Evolutionary conservation across 1,140 invertebrate species (phyloP).

Genomic region (Drosophila watanabei): DNA sequence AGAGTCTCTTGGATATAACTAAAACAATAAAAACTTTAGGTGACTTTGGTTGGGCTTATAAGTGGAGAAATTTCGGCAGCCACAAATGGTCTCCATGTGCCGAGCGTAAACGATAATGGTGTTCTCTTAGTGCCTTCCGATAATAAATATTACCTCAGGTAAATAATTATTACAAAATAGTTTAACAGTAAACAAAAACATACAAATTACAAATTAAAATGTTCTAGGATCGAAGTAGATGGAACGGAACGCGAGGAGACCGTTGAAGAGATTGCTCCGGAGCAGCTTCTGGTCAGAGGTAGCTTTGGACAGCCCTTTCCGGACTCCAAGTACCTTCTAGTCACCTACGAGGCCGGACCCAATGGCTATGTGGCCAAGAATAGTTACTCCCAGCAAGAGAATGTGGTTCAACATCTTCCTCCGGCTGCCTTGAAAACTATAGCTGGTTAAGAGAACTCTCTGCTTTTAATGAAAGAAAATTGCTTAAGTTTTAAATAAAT

Average conservation of each 20-base stretch:
- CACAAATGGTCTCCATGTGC: constrained; percentile 22
- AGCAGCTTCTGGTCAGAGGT: constrained; percentile 32
- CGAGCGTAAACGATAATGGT: constrained; percentile 18
- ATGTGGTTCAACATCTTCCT: background rate
- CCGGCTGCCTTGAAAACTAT: constrained; percentile 9
- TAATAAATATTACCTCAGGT: constrained; percentile 39
- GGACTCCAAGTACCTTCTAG: background rate
- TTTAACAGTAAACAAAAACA: background rate
- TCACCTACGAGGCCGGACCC: constrained; percentile 47
- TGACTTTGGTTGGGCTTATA: constrained; percentile 17
- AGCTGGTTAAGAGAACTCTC: too few relatives aligned
- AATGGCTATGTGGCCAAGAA: constrained; percentile 55
- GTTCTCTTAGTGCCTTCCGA: constrained; percentile 25
- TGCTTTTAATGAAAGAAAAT: background rate
- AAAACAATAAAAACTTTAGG: constrained; percentile 9
- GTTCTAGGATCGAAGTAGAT: constrained; percentile 19
- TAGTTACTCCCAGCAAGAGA: background rate
- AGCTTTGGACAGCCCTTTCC: constrained; percentile 14
- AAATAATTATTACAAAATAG: background rate
- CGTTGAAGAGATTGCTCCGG: constrained; percentile 46
- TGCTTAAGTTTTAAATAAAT: background rate
- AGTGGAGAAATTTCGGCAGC: constrained; percentile 1
- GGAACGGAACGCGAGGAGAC: constrained; percentile 23
- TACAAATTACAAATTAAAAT: fast-evolving
- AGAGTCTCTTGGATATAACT: background rate